phyloP scores from a whole-genome alignment of 2,888 invertebrate genomes.

The Limnephilus lunatus region DNA sequence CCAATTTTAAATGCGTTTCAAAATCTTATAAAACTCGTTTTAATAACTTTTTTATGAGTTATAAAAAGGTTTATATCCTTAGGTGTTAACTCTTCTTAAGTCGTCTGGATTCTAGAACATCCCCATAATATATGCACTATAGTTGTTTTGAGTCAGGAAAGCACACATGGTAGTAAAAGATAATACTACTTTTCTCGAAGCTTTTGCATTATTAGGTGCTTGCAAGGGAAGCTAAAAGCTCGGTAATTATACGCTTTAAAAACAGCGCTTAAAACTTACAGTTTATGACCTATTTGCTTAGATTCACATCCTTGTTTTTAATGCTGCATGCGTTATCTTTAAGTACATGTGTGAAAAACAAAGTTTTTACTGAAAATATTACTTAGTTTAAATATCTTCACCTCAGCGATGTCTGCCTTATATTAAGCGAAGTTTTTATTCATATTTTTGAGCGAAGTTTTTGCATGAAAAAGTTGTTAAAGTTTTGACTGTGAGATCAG shows the following conservation, averaged over 20 bases:
- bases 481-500: not conserved
- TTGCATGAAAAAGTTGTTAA: not conserved
- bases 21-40: slow-evolving; percentile 23
- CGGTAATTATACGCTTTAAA: not conserved
- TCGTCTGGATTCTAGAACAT: not conserved
- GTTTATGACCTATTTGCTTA: not conserved
- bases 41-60: slow-evolving; percentile 29
- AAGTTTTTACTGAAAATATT: not conserved
- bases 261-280: not conserved
- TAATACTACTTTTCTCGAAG: not conserved
- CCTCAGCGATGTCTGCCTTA: not conserved
- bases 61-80: slow-evolving; percentile 28
- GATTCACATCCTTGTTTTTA: not conserved
- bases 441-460: not conserved
- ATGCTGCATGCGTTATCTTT: not conserved
- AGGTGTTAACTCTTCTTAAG: not conserved
- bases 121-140: not conserved
- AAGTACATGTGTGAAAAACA: not conserved
- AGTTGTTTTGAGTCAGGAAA: not conserved
- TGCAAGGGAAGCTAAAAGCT: not conserved
- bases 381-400: not conserved
- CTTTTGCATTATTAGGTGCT: slow-evolving; percentile 2
- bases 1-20: slow-evolving; percentile 1
- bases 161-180: not conserved
- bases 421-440: not conserved